phyloP scores from a whole-genome alignment of 2,113 vertebrate species.

The Seriola rivoliana region DNA sequence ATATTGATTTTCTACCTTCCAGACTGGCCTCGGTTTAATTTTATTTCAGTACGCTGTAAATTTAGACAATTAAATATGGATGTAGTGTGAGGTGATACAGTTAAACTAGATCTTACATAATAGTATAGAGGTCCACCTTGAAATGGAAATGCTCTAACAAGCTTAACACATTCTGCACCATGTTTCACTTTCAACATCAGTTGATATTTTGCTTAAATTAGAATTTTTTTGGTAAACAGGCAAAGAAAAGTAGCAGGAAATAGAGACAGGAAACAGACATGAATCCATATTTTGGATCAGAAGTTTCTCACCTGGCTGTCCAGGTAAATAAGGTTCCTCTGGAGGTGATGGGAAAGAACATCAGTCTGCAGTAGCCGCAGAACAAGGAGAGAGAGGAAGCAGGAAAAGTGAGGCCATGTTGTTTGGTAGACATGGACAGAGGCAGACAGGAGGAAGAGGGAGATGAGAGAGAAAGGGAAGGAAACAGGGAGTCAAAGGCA shows the following conservation, averaged over 20 bases:
- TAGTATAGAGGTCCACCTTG: neutral
- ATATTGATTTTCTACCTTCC: too few species aligned
- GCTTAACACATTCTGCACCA: neutral
- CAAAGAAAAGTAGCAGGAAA: neutral
- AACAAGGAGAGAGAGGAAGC: slow-evolving; percentile 47
- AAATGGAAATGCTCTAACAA: neutral
- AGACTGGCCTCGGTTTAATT: neutral
- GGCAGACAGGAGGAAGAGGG: neutral
- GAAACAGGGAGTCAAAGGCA: neutral
- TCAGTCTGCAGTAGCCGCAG: slow-evolving; percentile 90
- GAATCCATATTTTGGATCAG: neutral
- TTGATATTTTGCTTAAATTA: too few species aligned
- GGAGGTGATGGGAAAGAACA: slow-evolving; percentile 97
- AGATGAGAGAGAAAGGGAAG: neutral
- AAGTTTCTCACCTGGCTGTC: slow-evolving; percentile 95
- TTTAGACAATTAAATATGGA: neutral
- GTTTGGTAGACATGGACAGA: slow-evolving; percentile 3
- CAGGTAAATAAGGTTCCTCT: slow-evolving; percentile 97
- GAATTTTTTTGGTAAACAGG: neutral
- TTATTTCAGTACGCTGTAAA: neutral
- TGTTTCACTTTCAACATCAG: neutral
- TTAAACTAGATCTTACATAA: neutral
- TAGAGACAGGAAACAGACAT: neutral
- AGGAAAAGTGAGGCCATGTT: slow-evolving; percentile 20
- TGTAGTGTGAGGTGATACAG: neutral